These are phyloP conservation scores for Petrophora chlorosata DNA, from an alignment of 2,888 invertebrate genomes.

Conservation along the genomic window DNA sequence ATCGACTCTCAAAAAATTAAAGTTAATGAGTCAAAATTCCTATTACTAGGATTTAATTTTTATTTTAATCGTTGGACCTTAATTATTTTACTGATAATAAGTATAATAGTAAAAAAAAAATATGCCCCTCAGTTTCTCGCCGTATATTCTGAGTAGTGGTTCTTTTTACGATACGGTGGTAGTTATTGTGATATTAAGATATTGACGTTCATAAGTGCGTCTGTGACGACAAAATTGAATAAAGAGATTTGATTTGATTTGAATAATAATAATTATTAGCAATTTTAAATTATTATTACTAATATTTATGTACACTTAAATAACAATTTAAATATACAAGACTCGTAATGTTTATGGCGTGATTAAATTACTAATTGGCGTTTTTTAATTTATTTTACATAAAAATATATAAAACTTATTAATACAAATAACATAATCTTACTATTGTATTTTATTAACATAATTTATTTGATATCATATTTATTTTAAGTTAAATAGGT, in stretches of 20 bases:
- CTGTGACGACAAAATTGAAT: no score
- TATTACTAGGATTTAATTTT: no score
- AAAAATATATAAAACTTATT: slow-evolving; percentile 7
- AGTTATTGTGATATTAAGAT: no score
- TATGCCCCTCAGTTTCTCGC: no score
- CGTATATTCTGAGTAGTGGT: no score
- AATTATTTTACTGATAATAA: no score
- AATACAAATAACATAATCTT: background rate
- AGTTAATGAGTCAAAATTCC: no score
- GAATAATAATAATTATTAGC: background rate
- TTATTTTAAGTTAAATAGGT: background rate
- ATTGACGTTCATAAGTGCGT: no score
- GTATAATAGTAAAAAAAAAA: no score
- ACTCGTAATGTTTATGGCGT: slow-evolving; percentile 34
- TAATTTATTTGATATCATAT: background rate
- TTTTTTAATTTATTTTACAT: slow-evolving; percentile 23
- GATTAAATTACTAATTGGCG: slow-evolving; percentile 30
- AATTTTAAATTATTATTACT: slow-evolving; percentile 15
- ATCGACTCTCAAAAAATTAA: no score
- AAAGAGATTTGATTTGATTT: background rate
- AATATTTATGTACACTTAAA: slow-evolving; percentile 27
- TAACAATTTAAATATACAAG: slow-evolving; percentile 25
- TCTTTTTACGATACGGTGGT: no score
- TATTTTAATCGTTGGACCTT: no score
- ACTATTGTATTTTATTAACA: background rate